Evolutionary conservation across 2,797 vertebrate genomes (phyloP).

Genomic region (Pseudochaenichthys georgianus): DNA sequence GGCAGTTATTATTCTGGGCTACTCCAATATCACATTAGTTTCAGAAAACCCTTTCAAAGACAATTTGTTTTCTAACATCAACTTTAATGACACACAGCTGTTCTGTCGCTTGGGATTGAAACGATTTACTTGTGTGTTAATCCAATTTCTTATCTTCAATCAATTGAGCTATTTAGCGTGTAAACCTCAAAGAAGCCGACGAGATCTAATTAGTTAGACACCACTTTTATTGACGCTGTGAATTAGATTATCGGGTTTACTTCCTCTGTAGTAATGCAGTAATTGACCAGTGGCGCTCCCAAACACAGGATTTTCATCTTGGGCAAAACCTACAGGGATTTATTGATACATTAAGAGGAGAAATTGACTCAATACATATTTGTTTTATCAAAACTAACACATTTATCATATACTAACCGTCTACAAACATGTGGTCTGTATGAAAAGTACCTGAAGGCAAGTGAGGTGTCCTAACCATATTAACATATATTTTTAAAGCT

Average conservation of each 20-base stretch:
- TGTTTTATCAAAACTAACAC: not conserved
- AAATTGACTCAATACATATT: not conserved
- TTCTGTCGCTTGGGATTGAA: constrained; percentile 4
- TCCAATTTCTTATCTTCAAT: constrained; percentile 21
- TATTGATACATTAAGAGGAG: not conserved
- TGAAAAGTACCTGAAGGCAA: constrained; percentile 40
- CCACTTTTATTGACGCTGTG: constrained; percentile 24
- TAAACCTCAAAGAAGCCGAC: constrained; percentile 11
- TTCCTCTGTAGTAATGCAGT: not conserved
- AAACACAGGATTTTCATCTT: not conserved
- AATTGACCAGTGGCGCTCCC: not conserved
- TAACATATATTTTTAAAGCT: constrained; percentile 34
- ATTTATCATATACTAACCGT: constrained; percentile 37
- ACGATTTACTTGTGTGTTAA: not conserved
- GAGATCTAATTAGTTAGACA: constrained; percentile 42
- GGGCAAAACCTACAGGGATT: not conserved
- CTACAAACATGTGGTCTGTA: constrained; percentile 17
- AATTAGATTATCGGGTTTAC: constrained; percentile 40
- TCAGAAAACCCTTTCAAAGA: not conserved
- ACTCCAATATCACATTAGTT: not conserved
- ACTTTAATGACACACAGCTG: not conserved
- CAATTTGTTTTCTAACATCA: not conserved
- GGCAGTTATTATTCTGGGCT: not conserved
- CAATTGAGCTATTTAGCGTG: constrained; percentile 2
- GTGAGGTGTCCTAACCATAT: constrained; percentile 28